Evolutionary conservation across 1,140 invertebrate species (phyloP).

Genomic region (Chrysomallon squamiferum): DNA sequence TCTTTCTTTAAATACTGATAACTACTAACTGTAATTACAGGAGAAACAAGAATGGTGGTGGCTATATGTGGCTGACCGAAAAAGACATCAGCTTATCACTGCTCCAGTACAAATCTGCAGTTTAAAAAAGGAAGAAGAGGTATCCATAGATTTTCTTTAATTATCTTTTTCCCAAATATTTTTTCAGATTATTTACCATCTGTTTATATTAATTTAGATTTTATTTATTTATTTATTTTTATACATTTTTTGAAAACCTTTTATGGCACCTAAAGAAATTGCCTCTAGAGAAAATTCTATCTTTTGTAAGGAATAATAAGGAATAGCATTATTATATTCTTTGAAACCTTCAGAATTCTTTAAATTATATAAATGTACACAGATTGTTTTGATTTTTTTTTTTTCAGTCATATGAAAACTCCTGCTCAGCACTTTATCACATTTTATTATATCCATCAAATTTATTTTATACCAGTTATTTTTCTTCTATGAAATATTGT

Average conservation of each 20-base stretch:
- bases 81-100: constrained; percentile 87
- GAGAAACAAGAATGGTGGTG: constrained; percentile 99
- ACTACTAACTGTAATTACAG: too few relatives aligned
- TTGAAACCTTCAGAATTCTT: too few relatives aligned
- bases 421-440: too few relatives aligned
- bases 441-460: too few relatives aligned
- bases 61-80: constrained; percentile 96
- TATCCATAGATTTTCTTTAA: constrained; percentile 14
- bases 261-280: not conserved
- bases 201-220: not conserved
- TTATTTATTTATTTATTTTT: not conserved
- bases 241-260: not conserved
- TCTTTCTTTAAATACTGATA: too few relatives aligned
- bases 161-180: not conserved
- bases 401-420: too few relatives aligned
- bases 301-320: too few relatives aligned
- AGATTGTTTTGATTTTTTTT: too few relatives aligned
- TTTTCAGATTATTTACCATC: not conserved
- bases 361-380: too few relatives aligned
- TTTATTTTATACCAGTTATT: too few relatives aligned
- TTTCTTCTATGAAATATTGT: too few relatives aligned
- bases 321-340: too few relatives aligned
- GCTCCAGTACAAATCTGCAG: constrained; percentile 85
- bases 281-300: not conserved
- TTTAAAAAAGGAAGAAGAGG: constrained; percentile 66